These are phyloP conservation scores for Phoenicopterus ruber DNA, from an alignment of 2,113 vertebrate species.

Conservation along the genomic window DNA sequence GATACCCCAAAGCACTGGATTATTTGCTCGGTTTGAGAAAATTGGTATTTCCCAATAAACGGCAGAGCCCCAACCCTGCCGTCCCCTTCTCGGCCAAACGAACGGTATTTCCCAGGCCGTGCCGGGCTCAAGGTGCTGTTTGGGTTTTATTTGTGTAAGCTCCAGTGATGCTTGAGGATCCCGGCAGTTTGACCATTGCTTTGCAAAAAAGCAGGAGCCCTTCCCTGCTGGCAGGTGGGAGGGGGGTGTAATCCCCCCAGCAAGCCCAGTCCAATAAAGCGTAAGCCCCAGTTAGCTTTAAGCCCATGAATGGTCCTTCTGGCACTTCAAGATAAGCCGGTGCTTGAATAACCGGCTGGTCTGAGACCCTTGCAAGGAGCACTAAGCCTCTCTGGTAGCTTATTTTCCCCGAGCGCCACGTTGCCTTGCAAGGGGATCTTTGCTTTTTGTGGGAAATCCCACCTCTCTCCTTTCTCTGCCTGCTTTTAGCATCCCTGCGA, in stretches of 20 bases:
- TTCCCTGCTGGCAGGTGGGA: background rate
- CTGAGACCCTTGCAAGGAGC: background rate
- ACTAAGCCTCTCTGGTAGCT: background rate
- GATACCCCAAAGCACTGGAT: background rate
- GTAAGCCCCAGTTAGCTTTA: background rate
- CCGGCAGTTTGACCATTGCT: background rate
- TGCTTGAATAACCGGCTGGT: background rate
- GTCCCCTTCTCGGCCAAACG: background rate
- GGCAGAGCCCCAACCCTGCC: background rate
- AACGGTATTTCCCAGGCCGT: background rate
- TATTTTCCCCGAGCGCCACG: fast-evolving
- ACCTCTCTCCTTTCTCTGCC: background rate
- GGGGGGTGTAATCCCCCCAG: background rate
- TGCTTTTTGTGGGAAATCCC: background rate
- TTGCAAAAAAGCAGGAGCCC: background rate
- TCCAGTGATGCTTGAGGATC: background rate
- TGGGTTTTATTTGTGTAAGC: background rate
- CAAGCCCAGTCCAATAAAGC: background rate
- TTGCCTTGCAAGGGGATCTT: background rate
- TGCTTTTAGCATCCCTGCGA: background rate
- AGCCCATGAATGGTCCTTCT: background rate
- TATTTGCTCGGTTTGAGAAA: background rate
- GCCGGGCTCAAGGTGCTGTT: background rate
- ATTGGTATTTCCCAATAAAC: background rate
- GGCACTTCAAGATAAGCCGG: background rate